These are phyloP conservation scores for Perca fluviatilis DNA, from an alignment of 2,113 vertebrate species.

Conservation along the genomic window DNA sequence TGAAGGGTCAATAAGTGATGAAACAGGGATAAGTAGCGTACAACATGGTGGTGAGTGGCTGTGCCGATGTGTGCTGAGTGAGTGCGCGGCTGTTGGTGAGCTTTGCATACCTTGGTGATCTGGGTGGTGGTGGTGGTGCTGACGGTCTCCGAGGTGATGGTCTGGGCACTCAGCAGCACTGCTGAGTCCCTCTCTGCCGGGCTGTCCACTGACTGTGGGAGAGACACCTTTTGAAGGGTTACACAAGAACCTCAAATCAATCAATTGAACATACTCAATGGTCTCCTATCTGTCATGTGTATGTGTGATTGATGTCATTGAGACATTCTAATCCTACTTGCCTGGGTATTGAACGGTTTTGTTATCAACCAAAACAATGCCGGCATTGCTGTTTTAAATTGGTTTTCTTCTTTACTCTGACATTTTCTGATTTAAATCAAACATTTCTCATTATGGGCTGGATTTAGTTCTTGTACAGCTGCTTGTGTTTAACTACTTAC, in stretches of 20 bases:
- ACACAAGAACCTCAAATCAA: constrained; percentile 4
- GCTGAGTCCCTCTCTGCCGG: constrained; percentile 90
- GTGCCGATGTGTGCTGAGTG: constrained; percentile 20
- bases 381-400: not conserved
- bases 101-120: constrained; percentile 92
- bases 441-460: not conserved
- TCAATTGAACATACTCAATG: not conserved
- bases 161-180: constrained; percentile 95
- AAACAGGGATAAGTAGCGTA: not conserved
- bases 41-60: not conserved
- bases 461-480: not conserved
- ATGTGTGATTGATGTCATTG: not conserved
- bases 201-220: constrained; percentile 88
- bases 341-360: not conserved
- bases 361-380: not conserved
- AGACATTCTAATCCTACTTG: not conserved
- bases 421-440: not conserved
- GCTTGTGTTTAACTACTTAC: not conserved
- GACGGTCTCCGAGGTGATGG: constrained; percentile 97
- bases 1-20: not conserved
- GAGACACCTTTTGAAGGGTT: constrained; percentile 59
- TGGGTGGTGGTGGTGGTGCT: constrained; percentile 99
- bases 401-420: not conserved
- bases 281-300: not conserved
- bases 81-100: constrained; percentile 2